Evolutionary conservation across 1,140 invertebrate genomes (phyloP).

Genomic region (Cyclargus thomasi): DNA sequence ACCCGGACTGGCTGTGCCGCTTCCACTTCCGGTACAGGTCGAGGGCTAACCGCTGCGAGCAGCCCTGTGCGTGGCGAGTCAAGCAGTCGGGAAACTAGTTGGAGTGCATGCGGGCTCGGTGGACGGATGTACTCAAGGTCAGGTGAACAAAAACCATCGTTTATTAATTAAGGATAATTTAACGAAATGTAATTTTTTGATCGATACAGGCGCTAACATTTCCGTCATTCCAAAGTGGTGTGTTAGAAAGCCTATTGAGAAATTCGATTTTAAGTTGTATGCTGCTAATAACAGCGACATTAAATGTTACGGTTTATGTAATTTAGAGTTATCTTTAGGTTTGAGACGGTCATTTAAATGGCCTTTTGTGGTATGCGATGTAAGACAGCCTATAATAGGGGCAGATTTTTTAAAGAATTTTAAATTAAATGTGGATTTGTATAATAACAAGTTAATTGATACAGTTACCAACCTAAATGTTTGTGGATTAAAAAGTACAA

Average conservation of each 20-base stretch:
- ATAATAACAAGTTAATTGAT: slow-evolving; percentile 20
- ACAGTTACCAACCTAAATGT: slow-evolving; percentile 17
- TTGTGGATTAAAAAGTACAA: no score
- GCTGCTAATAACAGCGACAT: slow-evolving; percentile 20
- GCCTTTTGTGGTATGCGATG: slow-evolving; percentile 20
- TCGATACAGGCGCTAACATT: slow-evolving; percentile 19
- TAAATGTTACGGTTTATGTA: slow-evolving; percentile 19
- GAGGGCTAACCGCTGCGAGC: background rate
- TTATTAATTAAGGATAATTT: slow-evolving; percentile 15
- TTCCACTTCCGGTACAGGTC: background rate
- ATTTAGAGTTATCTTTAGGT: slow-evolving; percentile 20
- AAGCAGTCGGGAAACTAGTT: background rate
- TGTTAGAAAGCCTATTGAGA: background rate
- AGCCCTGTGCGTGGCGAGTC: background rate
- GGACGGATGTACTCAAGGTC: slow-evolving; percentile 5
- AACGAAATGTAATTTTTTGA: background rate
- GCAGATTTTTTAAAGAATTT: slow-evolving; percentile 18
- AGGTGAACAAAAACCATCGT: slow-evolving; percentile 8
- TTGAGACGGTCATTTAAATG: slow-evolving; percentile 19
- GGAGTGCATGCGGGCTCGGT: background rate
- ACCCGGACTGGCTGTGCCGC: slow-evolving; percentile 6
- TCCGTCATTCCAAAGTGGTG: slow-evolving; percentile 18
- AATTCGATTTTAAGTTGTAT: slow-evolving; percentile 17
- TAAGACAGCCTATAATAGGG: slow-evolving; percentile 21
- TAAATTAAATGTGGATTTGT: slow-evolving; percentile 18